Evolutionary conservation across 2,113 vertebrate species (phyloP).

Genomic region (Trichomycterus rosablanca): DNA sequence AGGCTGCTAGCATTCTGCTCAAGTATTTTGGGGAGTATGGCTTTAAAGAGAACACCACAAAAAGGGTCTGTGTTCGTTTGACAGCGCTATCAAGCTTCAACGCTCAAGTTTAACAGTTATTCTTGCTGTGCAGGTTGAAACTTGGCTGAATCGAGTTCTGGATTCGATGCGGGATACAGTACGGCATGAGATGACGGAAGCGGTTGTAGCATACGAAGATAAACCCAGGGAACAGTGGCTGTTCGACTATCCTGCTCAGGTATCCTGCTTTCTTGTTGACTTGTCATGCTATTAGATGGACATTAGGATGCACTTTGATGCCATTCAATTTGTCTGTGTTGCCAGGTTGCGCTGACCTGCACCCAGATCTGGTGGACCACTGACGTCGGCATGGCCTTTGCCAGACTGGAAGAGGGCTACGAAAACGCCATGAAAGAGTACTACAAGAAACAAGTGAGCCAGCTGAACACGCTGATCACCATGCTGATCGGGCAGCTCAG

Average conservation of each 20-base stretch:
- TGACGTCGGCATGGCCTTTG: conserved; percentile 84
- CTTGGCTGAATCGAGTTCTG: conserved; percentile 81
- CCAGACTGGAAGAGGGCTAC: conserved; percentile 86
- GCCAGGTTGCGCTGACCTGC: conserved; percentile 84
- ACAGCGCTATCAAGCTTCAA: too few species aligned
- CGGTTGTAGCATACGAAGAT: conserved; percentile 79
- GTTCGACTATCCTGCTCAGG: conserved; percentile 85
- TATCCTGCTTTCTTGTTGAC: conserved; percentile 45
- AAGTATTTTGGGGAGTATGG: too few species aligned
- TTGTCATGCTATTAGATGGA: too few species aligned
- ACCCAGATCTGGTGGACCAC: conserved; percentile 97
- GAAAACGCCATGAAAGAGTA: conserved; percentile 91
- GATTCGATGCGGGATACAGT: conserved; percentile 81
- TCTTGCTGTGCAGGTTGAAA: conserved; percentile 75
- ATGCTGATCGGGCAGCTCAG: conserved; percentile 88
- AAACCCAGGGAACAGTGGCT: conserved; percentile 91
- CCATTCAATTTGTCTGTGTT: too few species aligned
- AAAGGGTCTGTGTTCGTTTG: too few species aligned
- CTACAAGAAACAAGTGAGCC: conserved; percentile 87
- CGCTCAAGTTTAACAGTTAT: neutral
- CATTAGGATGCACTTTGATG: too few species aligned
- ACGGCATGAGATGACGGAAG: conserved; percentile 77
- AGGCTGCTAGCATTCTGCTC: too few species aligned
- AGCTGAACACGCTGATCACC: conserved; percentile 87
- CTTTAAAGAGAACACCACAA: too few species aligned